Base-by-base conservation (phyloP, 2,888 invertebrate species). In the Margaritifera margaritifera region DNA sequence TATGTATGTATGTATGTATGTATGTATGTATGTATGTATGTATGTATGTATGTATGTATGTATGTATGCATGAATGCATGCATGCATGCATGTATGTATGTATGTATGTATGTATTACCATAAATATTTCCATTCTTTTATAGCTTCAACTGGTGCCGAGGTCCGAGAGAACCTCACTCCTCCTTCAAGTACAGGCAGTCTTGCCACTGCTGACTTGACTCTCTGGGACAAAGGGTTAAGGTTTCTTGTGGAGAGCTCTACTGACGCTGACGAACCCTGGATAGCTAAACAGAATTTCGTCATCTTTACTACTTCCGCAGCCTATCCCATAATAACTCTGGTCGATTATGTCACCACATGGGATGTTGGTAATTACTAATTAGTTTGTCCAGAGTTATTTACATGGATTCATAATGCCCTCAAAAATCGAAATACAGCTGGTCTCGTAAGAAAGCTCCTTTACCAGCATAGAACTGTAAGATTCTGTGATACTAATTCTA, bases 301-400 rank as follows among this genome's bases (percentile, higher is more conserved):
- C 24, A 69, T 74, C 0, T 54, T 71, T 18, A 68, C 72, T 15
- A 66, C 59, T 50, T 72, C 69, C 18, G 70, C 66, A 18, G 74
- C 71, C 25, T 73, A 74, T 62, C 77, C 74, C 6, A 75, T 78
- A n/a, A 56, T 83, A 11, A 55, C 63, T 22, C 63, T 83, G 2
- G 62, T 74, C 4, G 79, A 79, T 55, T 78, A 83, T 59, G 77
- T 75, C 4, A 70, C 68, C 25, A 70, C 79, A 8, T 83, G 83
- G 83, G n/a, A 68, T 22, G 63, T 64, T 62, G 80, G 79, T 78
- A 66, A 42, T 53, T 42, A 64, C 50, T 19, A n/a, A 27, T 31
- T 27, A 64, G 20, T 55, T 42, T 56, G 19, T 24, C 15, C 11
- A 24, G n/a, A 11, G 6, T 51, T 4, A 4, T 22, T 2, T 27